Evolutionary conservation across 1,140 invertebrate species (phyloP).

Genomic region (Plodia interpunctella): DNA sequence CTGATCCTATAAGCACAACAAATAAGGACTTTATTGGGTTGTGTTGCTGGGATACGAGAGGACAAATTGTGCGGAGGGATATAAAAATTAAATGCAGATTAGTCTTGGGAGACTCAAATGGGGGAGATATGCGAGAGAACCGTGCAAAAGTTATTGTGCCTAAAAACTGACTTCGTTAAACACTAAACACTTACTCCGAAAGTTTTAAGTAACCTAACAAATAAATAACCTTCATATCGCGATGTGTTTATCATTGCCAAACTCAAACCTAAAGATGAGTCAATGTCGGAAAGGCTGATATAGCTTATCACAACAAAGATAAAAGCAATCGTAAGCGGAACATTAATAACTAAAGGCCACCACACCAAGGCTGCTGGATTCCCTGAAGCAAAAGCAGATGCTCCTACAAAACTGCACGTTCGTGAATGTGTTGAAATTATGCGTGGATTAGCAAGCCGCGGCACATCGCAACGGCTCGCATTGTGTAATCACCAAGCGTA

Average conservation of each 20-base stretch:
- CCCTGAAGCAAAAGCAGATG: slow-evolving; percentile 4
- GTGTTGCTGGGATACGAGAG: neutral
- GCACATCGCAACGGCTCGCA: slow-evolving; percentile 24
- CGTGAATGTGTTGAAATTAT: slow-evolving; percentile 30
- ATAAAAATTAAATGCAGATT: slow-evolving; percentile 1
- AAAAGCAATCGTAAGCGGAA: neutral
- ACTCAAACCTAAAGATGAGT: neutral
- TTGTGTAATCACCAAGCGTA: slow-evolving; percentile 49
- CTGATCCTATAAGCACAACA: neutral
- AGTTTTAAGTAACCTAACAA: too few relatives aligned
- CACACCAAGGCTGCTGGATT: neutral
- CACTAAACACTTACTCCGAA: too few relatives aligned
- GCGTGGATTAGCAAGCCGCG: slow-evolving; percentile 26
- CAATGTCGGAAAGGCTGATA: neutral
- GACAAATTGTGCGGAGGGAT: neutral
- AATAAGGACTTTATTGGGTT: neutral
- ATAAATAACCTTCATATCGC: too few relatives aligned
- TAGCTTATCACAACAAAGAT: slow-evolving; percentile 3
- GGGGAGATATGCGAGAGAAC: neutral
- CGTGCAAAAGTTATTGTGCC: too few relatives aligned
- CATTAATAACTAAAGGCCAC: neutral
- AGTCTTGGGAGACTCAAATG: neutral
- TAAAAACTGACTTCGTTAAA: too few relatives aligned
- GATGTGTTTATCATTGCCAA: neutral
- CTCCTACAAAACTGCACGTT: neutral